Percentiles rank a stretch among this genome's conserved stretches.
phyloP scores from a whole-genome alignment of 2,113 vertebrate genomes.

The Acrocephalus arundinaceus region DNA sequence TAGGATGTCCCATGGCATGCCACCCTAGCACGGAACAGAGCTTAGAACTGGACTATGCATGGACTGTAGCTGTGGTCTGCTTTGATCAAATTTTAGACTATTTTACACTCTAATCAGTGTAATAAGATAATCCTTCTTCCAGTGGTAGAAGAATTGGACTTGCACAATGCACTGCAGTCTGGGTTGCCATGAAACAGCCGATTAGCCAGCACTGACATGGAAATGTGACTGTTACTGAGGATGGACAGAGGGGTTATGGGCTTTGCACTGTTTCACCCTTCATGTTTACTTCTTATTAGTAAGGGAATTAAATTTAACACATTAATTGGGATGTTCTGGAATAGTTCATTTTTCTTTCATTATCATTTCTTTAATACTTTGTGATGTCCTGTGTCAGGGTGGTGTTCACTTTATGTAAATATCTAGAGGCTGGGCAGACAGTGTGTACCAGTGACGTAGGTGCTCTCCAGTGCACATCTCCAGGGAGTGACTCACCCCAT shows the following conservation, averaged over 20 bases:
- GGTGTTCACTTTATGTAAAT: not conserved
- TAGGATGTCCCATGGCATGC: not conserved
- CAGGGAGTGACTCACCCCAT: not conserved
- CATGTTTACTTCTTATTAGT: not conserved
- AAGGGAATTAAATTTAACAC: not conserved
- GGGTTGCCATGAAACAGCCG: conserved; percentile 3
- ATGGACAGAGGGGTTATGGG: not conserved
- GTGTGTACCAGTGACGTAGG: not conserved
- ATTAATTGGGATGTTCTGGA: not conserved
- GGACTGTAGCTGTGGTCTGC: conserved; percentile 1
- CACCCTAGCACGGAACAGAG: not conserved
- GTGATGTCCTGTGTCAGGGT: not conserved
- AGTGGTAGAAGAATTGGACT: not conserved
- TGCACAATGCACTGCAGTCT: not conserved
- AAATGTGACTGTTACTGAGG: not conserved
- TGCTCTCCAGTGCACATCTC: not conserved
- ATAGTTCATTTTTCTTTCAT: not conserved
- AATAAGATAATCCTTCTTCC: not conserved
- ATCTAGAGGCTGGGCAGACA: not conserved
- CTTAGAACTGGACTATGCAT: not conserved
- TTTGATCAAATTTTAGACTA: not conserved
- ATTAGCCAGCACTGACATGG: not conserved
- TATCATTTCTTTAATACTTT: not conserved
- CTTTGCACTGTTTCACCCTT: conserved; percentile 4
- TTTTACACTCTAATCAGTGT: conserved; percentile 12